Conservation (phyloP, 2,888 invertebrate genomes). For the Drosophila kokeensis region DNA sequence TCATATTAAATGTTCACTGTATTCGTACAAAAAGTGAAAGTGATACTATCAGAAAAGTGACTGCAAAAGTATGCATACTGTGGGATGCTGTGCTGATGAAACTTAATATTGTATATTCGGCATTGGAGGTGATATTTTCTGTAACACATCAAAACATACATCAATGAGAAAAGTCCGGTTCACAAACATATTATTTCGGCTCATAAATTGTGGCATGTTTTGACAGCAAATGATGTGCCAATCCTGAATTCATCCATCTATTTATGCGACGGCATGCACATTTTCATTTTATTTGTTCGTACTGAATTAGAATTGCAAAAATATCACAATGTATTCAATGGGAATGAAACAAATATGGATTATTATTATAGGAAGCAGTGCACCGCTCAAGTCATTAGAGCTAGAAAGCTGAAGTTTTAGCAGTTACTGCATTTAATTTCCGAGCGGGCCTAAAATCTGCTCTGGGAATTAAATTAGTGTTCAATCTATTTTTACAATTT, state of each 20-base stretch:
- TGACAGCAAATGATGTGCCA: neutral
- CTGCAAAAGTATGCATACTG: neutral
- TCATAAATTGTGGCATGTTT: neutral
- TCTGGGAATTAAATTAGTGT: neutral
- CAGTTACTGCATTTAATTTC: neutral
- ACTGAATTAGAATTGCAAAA: neutral
- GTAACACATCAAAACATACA: neutral
- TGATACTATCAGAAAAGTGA: neutral
- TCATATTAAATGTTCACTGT: neutral
- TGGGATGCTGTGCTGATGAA: neutral
- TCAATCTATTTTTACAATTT: neutral
- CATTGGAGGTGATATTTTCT: neutral
- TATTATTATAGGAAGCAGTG: neutral
- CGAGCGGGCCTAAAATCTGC: fast-evolving
- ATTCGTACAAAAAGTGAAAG: neutral
- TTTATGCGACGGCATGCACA: neutral
- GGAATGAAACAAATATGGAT: neutral
- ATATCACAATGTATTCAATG: neutral
- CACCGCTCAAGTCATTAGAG: neutral
- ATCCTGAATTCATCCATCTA: neutral
- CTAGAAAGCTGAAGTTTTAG: neutral
- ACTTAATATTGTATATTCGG: neutral
- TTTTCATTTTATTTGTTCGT: neutral
- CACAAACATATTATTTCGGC: neutral
- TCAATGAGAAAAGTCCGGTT: neutral